phyloP scores from a whole-genome alignment of 2,113 vertebrate species.

The Rousettus leschenaultii region DNA sequence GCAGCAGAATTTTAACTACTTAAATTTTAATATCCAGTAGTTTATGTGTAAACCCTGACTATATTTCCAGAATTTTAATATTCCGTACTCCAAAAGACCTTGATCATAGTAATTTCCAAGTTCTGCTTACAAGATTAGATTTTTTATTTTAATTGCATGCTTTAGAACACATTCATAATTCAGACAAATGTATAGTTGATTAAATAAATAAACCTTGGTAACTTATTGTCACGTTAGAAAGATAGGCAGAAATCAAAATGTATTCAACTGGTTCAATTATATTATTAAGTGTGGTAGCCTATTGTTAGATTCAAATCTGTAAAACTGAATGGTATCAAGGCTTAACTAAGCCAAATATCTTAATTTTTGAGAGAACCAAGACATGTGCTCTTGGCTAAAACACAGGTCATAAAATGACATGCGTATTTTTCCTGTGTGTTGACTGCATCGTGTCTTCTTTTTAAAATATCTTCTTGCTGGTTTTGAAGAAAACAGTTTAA shows the following conservation, averaged over 20 bases:
- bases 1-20: conserved; percentile 37
- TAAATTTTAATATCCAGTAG: background rate
- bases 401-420: background rate
- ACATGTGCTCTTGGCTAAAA: background rate
- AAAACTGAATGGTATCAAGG: background rate
- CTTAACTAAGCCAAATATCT: background rate
- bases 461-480: background rate
- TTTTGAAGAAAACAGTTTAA: background rate
- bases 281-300: background rate
- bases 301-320: background rate
- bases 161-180: conserved; percentile 45
- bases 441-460: background rate
- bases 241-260: conserved; percentile 26
- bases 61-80: conserved; percentile 40
- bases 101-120: conserved; percentile 31
- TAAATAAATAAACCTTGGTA: conserved; percentile 42
- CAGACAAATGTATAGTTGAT: conserved; percentile 28
- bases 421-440: background rate
- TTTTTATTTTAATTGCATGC: conserved; percentile 43
- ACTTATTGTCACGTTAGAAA: background rate
- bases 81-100: conserved; percentile 26
- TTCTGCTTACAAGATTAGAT: background rate
- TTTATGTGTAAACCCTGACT: conserved; percentile 2
- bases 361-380: background rate
- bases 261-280: background rate